Evolutionary conservation across 92 coral and sea anemone genomes (phyloP).

Genomic region (Anthopleura xanthogrammica): DNA sequence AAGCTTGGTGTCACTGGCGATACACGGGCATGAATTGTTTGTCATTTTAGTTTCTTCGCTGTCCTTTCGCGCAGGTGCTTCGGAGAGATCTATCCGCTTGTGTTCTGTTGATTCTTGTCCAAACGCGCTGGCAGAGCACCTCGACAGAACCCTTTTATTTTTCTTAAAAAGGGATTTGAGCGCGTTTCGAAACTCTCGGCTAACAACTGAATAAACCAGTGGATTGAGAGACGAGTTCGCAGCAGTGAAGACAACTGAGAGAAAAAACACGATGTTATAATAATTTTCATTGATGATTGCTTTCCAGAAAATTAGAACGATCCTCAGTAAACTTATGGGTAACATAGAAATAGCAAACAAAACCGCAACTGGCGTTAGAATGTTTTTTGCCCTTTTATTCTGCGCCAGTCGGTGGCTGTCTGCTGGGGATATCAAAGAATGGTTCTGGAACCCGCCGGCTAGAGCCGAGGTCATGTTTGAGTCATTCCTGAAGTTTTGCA

Average conservation of each 20-base stretch:
- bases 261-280: conserved; percentile 27
- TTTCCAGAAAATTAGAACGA: conserved; percentile 31
- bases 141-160: neutral
- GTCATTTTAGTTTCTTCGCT: neutral
- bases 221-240: conserved; percentile 42
- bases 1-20: neutral
- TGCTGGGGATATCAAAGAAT: neutral
- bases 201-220: conserved; percentile 26
- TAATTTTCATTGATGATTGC: conserved; percentile 12
- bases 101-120: conserved; percentile 24
- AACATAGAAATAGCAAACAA: conserved; percentile 35
- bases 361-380: conserved; percentile 39
- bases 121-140: conserved; percentile 13
- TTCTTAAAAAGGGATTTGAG: conserved; percentile 25
- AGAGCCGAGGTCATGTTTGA: neutral
- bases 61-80: neutral
- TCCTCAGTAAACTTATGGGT: conserved; percentile 22
- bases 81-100: conserved; percentile 5
- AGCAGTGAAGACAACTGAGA: conserved; percentile 15
- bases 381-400: conserved; percentile 38
- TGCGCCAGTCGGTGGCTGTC: conserved; percentile 39
- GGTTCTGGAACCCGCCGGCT: neutral
- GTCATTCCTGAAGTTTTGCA: neutral
- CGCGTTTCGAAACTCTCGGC: conserved; percentile 36
- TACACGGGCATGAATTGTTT: neutral